Evolutionary conservation across 1,140 invertebrate genomes (phyloP).

Genomic region (Drosophila biarmipes): DNA sequence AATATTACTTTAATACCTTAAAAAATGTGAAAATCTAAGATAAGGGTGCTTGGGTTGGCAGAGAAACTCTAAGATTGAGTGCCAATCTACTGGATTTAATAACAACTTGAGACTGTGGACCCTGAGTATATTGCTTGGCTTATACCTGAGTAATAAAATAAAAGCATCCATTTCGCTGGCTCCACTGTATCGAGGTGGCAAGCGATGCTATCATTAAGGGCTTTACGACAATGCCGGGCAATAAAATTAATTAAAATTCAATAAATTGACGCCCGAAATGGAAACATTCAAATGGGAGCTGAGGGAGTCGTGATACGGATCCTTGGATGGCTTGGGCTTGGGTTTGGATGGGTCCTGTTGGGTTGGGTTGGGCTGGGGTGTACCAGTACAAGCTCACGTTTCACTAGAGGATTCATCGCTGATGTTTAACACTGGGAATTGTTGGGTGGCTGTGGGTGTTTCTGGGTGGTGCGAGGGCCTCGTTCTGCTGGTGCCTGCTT

Average conservation of each 20-base stretch:
- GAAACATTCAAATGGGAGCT: slow-evolving; percentile 54
- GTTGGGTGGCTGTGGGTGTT: neutral
- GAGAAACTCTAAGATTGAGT: neutral
- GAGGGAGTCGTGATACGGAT: slow-evolving; percentile 1
- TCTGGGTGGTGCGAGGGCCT: neutral
- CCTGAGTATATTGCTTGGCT: slow-evolving; percentile 14
- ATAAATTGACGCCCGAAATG: slow-evolving; percentile 72
- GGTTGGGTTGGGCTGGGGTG: no score
- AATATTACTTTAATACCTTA: no score
- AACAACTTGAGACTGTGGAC: neutral
- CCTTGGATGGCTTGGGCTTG: neutral
- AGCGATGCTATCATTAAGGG: slow-evolving; percentile 66
- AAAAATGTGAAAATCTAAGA: neutral
- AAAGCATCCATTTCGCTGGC: neutral
- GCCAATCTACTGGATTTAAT: slow-evolving; percentile 1
- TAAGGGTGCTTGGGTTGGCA: neutral
- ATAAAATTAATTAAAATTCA: slow-evolving; percentile 83
- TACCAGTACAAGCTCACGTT: slow-evolving; percentile 21
- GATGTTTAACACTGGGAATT: slow-evolving; percentile 38
- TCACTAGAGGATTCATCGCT: slow-evolving; percentile 29
- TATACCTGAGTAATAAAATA: slow-evolving; percentile 31
- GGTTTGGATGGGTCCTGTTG: neutral
- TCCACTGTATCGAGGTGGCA: slow-evolving; percentile 17
- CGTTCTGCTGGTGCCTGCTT: slow-evolving; percentile 58
- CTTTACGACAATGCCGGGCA: slow-evolving; percentile 66